Evolutionary conservation across 2,113 vertebrate species (phyloP).

Genomic region (Nicator chloris): DNA sequence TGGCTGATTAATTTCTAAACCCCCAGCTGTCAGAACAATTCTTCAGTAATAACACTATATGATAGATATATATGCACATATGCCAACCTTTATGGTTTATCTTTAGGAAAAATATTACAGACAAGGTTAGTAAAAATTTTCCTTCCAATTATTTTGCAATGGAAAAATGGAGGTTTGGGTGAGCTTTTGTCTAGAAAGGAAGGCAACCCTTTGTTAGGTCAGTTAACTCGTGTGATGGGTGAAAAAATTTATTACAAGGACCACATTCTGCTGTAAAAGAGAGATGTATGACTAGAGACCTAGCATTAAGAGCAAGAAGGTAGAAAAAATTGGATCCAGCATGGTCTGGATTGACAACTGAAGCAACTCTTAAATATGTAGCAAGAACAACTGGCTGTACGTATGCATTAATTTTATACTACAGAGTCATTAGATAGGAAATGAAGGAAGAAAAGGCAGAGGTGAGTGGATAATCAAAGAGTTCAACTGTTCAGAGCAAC

Average conservation of each 20-base stretch:
- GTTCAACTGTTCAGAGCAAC: neutral
- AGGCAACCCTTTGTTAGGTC: neutral
- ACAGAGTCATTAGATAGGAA: neutral
- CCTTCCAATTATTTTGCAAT: neutral
- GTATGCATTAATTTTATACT: neutral
- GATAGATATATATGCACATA: neutral
- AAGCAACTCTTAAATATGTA: neutral
- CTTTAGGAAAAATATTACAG: neutral
- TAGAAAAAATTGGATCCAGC: neutral
- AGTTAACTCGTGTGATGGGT: neutral
- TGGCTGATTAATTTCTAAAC: neutral
- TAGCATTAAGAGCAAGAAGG: neutral
- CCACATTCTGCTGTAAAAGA: neutral
- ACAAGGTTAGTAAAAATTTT: neutral
- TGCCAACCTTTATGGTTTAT: rapidly evolving
- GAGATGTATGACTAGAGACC: neutral
- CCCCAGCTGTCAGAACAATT: neutral
- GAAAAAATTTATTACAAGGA: neutral
- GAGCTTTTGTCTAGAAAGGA: neutral
- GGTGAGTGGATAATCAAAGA: neutral
- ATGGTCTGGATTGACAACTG: neutral
- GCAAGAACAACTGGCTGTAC: neutral
- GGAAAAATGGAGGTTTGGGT: neutral
- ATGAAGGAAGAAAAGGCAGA: neutral
- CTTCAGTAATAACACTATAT: neutral